A percentile compares a stretch with the other conserved stretches of the same genome.
phyloP scores from a whole-genome alignment of 2,888 invertebrate genomes.

The Thysanoteuthis rhombus region DNA sequence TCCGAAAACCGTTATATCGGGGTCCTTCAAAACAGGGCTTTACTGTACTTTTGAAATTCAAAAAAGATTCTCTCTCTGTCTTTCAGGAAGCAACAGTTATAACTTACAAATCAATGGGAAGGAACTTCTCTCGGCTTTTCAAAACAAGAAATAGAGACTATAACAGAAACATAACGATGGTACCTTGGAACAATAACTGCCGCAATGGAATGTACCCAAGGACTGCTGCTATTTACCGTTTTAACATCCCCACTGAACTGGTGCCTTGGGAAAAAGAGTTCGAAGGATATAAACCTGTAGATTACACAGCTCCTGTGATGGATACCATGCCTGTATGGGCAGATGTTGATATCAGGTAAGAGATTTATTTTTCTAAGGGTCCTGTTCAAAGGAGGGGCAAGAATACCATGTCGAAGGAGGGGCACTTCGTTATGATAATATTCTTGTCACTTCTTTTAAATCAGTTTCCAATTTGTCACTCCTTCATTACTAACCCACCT shows the following conservation, averaged over 20 bases:
- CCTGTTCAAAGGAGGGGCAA: too few species aligned
- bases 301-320: neutral
- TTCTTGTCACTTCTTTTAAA: too few species aligned
- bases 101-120: neutral
- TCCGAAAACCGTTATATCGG: too few species aligned
- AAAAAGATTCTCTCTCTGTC: neutral
- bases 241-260: neutral
- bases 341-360: conserved; percentile 15
- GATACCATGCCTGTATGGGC: neutral
- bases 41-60: neutral
- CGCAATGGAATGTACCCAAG: conserved; percentile 13
- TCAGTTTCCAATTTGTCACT: too few species aligned
- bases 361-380: too few species aligned
- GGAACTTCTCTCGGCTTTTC: neutral
- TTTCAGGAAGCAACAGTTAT: neutral
- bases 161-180: neutral
- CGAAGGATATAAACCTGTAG: neutral
- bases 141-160: neutral
- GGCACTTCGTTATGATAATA: too few species aligned
- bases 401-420: too few species aligned
- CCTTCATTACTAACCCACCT: too few species aligned
- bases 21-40: neutral
- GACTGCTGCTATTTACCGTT: neutral
- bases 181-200: neutral
- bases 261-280: neutral